A percentile compares a stretch with the other conserved stretches of the same genome.
phyloP scores from a whole-genome alignment of 2,113 vertebrate genomes.

The Kryptolebias marmoratus region DNA sequence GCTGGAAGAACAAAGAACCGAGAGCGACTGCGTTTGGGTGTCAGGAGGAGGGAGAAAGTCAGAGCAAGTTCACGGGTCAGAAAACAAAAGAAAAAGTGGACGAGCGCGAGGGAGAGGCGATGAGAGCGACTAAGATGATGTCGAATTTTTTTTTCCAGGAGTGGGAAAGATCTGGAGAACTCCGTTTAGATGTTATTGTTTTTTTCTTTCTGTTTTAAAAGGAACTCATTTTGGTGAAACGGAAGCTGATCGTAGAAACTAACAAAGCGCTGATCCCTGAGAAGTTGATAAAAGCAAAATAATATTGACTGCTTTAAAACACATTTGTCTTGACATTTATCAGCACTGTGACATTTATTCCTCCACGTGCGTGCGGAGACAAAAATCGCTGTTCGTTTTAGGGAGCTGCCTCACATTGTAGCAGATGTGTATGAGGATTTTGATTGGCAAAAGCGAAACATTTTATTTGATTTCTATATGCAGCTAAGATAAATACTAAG shows the following conservation, averaged over 20 bases:
- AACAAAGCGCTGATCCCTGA: conserved; percentile 1
- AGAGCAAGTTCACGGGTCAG: conserved; percentile 42
- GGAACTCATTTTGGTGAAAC: conserved; percentile 20
- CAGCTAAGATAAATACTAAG: neutral
- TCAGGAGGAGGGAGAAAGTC: conserved; percentile 15
- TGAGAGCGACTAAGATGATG: neutral
- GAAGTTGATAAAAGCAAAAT: conserved; percentile 11
- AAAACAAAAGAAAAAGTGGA: conserved; percentile 33
- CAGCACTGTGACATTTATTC: conserved; percentile 2
- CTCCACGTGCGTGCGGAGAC: conserved; percentile 1
- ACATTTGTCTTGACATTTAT: conserved; percentile 49
- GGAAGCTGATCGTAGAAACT: conserved; percentile 15
- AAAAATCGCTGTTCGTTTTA: neutral
- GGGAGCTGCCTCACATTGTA: neutral
- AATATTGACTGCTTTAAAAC: conserved; percentile 22
- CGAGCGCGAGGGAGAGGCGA: neutral
- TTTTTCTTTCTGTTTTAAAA: neutral
- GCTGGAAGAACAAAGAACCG: conserved; percentile 45
- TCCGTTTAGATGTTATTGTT: neutral
- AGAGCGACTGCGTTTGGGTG: conserved; percentile 14
- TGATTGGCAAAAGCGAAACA: conserved; percentile 8
- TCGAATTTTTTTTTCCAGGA: neutral
- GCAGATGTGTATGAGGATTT: neutral
- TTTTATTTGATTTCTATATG: neutral
- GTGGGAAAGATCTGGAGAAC: conserved; percentile 18